phyloP scores from a whole-genome alignment of 1,140 invertebrate species.

The Cherax destructor region DNA sequence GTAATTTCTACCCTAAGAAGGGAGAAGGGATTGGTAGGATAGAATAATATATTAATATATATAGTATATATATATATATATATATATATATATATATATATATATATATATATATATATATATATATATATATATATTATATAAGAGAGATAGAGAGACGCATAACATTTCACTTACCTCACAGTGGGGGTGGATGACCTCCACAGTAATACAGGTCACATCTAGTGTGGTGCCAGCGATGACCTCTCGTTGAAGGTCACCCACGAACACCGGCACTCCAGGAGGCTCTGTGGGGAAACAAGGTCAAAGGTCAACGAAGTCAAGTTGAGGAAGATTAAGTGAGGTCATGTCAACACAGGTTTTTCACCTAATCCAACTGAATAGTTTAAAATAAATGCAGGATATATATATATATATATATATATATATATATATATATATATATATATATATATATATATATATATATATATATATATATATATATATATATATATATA shows the following conservation, averaged over 20 bases:
- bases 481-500: slow-evolving; percentile 1
- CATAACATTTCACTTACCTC: slow-evolving; percentile 1
- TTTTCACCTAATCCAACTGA: neutral
- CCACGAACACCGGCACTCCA: slow-evolving; percentile 21
- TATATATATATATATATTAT: no score
- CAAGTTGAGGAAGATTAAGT: neutral
- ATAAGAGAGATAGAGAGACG: neutral
- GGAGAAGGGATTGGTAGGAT: no score
- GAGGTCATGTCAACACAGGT: neutral
- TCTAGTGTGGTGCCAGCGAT: slow-evolving; percentile 31
- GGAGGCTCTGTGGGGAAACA: neutral
- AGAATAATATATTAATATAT: no score
- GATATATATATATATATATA: neutral
- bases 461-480: neutral
- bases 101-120: no score
- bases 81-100: no score
- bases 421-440: slow-evolving; percentile 2
- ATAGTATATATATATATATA: no score
- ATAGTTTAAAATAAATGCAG: no score
- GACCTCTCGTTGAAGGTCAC: slow-evolving; percentile 27
- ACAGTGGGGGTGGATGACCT: slow-evolving; percentile 32
- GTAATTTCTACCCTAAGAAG: no score
- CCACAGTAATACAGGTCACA: slow-evolving; percentile 23
- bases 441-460: no score
- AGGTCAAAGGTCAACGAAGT: neutral